Conservation (phyloP, 2,113 vertebrate species). For the Hippolais icterina region DNA sequence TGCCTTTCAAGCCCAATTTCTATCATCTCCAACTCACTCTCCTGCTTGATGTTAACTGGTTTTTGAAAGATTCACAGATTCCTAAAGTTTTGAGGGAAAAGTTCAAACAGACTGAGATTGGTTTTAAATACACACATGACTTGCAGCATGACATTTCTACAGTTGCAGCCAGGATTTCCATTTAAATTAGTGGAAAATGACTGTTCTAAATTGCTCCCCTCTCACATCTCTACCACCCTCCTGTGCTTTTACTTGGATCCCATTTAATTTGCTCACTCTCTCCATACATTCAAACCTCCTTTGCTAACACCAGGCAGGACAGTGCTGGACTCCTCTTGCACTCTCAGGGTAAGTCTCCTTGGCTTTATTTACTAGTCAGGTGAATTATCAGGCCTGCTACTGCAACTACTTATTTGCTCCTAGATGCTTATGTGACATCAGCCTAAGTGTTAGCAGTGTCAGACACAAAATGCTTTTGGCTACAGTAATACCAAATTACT, state of each 20-base stretch:
- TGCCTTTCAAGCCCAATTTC: neutral
- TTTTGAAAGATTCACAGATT: neutral
- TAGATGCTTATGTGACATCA: neutral
- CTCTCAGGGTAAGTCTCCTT: neutral
- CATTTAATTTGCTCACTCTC: neutral
- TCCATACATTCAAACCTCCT: neutral
- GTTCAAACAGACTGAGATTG: neutral
- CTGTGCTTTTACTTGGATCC: neutral
- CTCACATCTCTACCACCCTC: neutral
- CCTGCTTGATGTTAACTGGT: neutral
- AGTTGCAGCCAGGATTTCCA: neutral
- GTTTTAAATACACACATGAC: neutral
- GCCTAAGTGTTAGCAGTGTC: neutral
- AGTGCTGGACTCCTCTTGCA: neutral
- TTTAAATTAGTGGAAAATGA: neutral
- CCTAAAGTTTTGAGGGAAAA: neutral
- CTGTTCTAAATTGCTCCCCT: neutral
- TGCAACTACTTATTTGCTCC: rapidly evolving
- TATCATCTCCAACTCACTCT: neutral
- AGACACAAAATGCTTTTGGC: neutral
- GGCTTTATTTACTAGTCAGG: neutral
- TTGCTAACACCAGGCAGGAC: neutral
- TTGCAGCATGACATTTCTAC: neutral
- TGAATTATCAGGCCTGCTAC: neutral
- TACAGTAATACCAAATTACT: neutral